Evolutionary conservation across 2,888 invertebrate species (phyloP).

Genomic region (Hirtodrosophila confusa): DNA sequence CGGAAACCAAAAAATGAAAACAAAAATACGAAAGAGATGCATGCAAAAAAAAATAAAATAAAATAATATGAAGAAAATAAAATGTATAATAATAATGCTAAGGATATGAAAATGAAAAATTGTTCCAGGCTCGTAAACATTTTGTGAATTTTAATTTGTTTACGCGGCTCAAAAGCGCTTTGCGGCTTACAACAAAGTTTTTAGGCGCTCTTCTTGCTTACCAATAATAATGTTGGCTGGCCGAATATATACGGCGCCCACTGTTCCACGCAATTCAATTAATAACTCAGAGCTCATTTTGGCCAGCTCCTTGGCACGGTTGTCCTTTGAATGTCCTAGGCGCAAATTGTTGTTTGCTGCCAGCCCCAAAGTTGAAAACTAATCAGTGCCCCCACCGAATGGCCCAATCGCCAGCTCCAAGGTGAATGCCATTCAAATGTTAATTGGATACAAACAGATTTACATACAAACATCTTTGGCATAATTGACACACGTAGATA

Average conservation of each 20-base stretch:
- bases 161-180: constrained; percentile 45
- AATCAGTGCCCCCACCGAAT: neutral
- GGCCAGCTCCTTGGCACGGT: constrained; percentile 18
- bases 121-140: constrained; percentile 52
- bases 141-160: constrained; percentile 74
- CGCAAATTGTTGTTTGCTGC: constrained; percentile 6
- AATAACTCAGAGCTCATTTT: constrained; percentile 56
- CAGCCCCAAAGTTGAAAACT: neutral
- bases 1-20: constrained; percentile 8
- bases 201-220: neutral
- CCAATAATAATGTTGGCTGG: constrained; percentile 2
- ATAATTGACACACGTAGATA: constrained; percentile 5
- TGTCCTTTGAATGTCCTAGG: constrained; percentile 15
- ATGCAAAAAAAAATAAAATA: neutral
- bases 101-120: constrained; percentile 48
- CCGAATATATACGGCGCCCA: too few relatives aligned
- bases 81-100: constrained; percentile 36
- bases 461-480: constrained; percentile 6
- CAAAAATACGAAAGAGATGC: neutral
- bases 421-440: constrained; percentile 17
- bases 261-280: too few relatives aligned
- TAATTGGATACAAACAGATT: constrained; percentile 19
- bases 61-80: neutral
- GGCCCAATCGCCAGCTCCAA: neutral
- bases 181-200: constrained; percentile 41